phyloP scores from a whole-genome alignment of 2,797 vertebrate genomes.

The Microhierax caerulescens region DNA sequence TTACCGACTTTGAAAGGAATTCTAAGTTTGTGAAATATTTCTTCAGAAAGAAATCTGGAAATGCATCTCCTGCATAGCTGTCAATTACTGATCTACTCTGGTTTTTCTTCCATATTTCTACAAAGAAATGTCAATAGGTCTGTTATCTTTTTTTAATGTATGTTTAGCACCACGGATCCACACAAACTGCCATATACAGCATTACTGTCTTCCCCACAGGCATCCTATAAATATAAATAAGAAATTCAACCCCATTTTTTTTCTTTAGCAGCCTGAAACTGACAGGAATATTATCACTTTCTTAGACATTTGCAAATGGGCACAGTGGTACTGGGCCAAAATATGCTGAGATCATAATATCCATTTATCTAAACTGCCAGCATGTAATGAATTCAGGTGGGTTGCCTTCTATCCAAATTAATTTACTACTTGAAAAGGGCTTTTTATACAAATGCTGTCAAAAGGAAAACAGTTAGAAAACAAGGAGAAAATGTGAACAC shows the following conservation, averaged over 20 bases:
- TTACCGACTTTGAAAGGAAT: conserved; percentile 63
- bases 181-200: conserved; percentile 57
- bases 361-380: conserved; percentile 74
- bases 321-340: conserved; percentile 46
- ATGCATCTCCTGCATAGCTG: conserved; percentile 57
- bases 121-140: conserved; percentile 52
- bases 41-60: conserved; percentile 43
- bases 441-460: conserved; percentile 53
- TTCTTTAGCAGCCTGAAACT: conserved; percentile 60
- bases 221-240: conserved; percentile 77
- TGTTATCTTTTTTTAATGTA: conserved; percentile 69
- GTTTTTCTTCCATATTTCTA: conserved; percentile 20
- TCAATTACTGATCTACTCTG: conserved; percentile 61
- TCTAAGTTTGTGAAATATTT: conserved; percentile 51
- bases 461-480: conserved; percentile 50
- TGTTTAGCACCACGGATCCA: conserved; percentile 66
- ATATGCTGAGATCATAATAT: conserved; percentile 71
- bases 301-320: conserved; percentile 66
- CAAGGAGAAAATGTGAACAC: conserved; percentile 24
- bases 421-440: conserved; percentile 75
- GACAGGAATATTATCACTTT: conserved; percentile 76
- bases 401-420: conserved; percentile 71
- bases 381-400: conserved; percentile 66
- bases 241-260: conserved; percentile 62
- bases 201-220: conserved; percentile 67